Conservation (phyloP, 2,113 vertebrate genomes). For the Halcyon malimbica region DNA sequence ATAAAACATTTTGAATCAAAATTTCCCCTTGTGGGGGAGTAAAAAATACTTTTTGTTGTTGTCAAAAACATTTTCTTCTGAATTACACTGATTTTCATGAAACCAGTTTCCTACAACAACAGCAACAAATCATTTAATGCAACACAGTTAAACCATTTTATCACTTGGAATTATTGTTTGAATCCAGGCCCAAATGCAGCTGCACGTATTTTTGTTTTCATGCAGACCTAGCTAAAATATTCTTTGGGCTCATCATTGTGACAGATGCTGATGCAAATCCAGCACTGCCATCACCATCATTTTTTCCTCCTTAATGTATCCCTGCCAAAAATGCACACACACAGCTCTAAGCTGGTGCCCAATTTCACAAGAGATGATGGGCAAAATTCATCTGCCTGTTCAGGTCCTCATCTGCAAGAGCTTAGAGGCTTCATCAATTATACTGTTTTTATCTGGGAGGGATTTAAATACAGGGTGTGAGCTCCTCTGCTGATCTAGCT, state of each 20-base stretch:
- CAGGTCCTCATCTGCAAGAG: not conserved
- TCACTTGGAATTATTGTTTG: not conserved
- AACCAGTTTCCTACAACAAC: not conserved
- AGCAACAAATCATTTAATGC: not conserved
- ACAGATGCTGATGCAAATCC: not conserved
- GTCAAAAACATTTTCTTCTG: not conserved
- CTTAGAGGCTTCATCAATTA: not conserved
- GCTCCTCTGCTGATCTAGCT: not conserved
- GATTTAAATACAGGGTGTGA: not conserved
- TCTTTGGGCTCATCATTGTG: not conserved
- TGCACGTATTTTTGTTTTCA: not conserved
- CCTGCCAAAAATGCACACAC: not conserved
- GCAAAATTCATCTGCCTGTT: not conserved
- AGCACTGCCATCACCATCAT: no score
- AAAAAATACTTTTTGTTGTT: not conserved
- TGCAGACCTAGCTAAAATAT: not conserved
- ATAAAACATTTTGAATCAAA: conserved; percentile 30
- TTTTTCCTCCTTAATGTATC: not conserved
- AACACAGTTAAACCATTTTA: not conserved
- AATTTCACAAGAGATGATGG: not conserved
- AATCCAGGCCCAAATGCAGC: not conserved
- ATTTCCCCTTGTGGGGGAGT: not conserved
- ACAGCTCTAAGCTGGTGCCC: not conserved
- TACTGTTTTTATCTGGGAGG: not conserved
- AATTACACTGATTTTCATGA: not conserved